Percentiles rank a stretch among this genome's conserved stretches.
Evolutionary conservation across 2,888 invertebrate species (phyloP).

Genomic region (Philaethria dido): DNA sequence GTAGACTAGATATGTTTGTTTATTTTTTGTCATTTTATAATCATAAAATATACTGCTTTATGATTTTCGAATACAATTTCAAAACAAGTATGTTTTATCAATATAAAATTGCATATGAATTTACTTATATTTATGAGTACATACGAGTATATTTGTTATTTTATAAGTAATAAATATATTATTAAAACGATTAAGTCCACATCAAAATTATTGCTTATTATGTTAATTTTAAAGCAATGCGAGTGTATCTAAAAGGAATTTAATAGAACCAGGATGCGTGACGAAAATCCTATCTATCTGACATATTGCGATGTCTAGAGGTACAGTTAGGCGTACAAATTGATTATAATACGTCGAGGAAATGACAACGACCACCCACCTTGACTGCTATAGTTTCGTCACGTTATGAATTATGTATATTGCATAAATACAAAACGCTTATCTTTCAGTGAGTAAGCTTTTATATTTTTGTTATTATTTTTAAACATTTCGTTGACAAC

Average conservation of each 20-base stretch:
- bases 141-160: background rate
- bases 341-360: constrained; percentile 74
- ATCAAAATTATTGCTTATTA: background rate
- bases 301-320: constrained; percentile 53
- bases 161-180: background rate
- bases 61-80: background rate
- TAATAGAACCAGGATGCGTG: constrained; percentile 65
- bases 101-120: background rate
- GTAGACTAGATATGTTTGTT: constrained; percentile 34
- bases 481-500: no score
- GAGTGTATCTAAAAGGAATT: constrained; percentile 35
- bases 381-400: constrained; percentile 46
- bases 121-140: background rate
- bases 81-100: background rate
- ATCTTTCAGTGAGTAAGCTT: constrained; percentile 7
- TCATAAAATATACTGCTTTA: constrained; percentile 9
- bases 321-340: constrained; percentile 77
- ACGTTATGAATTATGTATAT: constrained; percentile 36
- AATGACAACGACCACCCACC: constrained; percentile 77
- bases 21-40: constrained; percentile 4
- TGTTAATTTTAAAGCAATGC: background rate
- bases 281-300: constrained; percentile 69
- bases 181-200: background rate
- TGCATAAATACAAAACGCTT: constrained; percentile 21
- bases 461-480: constrained; percentile 10